A percentile compares a stretch with the other conserved stretches of the same genome.
These are phyloP conservation scores for Amphibalanus amphitrite DNA, from an alignment of 1,140 invertebrate genomes.

Conservation along the genomic window DNA sequence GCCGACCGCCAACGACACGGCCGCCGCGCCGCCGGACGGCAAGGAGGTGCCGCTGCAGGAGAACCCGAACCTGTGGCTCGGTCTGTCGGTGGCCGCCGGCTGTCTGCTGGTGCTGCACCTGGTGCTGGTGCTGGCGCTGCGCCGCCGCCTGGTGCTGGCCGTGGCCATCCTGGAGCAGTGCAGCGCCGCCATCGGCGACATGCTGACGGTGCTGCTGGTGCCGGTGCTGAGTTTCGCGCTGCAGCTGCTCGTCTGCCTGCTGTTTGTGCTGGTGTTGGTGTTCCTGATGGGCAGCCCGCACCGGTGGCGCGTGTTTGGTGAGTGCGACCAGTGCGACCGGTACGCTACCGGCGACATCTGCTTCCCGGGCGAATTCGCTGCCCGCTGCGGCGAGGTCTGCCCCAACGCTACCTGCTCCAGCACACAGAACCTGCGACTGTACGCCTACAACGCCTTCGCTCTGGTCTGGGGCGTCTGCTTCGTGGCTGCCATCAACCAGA, in stretches of 20 bases:
- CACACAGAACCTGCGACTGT: neutral
- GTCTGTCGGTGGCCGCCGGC: neutral
- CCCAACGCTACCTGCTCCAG: neutral
- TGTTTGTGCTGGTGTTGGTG: neutral
- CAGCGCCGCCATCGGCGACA: neutral
- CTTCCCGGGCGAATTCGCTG: neutral
- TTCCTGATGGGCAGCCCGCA: neutral
- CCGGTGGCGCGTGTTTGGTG: neutral
- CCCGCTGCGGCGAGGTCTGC: neutral
- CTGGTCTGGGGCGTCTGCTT: neutral
- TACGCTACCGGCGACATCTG: neutral
- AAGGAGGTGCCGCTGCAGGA: no score
- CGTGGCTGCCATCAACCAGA: neutral
- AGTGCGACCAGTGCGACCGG: neutral
- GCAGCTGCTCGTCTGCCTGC: neutral
- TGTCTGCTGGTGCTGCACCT: neutral
- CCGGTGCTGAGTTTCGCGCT: neutral
- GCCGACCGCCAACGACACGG: neutral
- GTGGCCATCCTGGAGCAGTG: neutral
- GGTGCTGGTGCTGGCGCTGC: neutral
- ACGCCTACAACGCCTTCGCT: neutral
- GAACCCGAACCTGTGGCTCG: neutral
- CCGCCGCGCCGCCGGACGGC: no score
- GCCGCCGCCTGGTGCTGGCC: neutral
- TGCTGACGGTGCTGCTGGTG: neutral